Base-by-base conservation (phyloP, 1,140 invertebrate species). In the Drosophila sechellia region DNA sequence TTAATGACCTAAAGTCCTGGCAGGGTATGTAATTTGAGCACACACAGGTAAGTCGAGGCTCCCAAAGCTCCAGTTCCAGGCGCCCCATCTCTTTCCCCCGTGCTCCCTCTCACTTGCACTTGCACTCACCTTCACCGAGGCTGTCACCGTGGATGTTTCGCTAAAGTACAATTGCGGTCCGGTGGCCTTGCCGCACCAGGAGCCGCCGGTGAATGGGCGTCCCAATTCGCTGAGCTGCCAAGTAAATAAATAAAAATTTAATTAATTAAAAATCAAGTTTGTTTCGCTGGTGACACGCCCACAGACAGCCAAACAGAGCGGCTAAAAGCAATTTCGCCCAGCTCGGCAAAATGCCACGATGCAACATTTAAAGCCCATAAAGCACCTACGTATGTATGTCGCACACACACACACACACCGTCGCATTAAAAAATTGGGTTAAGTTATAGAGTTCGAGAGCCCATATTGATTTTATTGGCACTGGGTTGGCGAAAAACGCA, bases 101-200 rank as follows among this genome's bases (percentile, higher is more conserved):
- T 17, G 6, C 10, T 8, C n/a, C 15, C 15, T 48, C 73, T 43
- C 55, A n/a, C 74, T 48, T 34, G 17, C 50, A 35, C 45, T 56
- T 43, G 12, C 53, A 58, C 90, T 91, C 77, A 92, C 92, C 90
- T 95, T 95, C 13, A 97, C 94, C 11, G 96, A 96, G 0, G 95
- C 95, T 11, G 96, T 96, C 40, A 97, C 95, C 3, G 96, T 97
- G 60, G 95, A 95, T 37, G 96, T 96, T 93, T 97, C 96, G 85
- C 96, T 96, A 93, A 96, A 97, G 92, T 97, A 97, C n/a, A 96
- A 95, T 42, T 96, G 95, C 34, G 95, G 94, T 46, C 95, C 95
- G 3, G 95, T 94, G 12, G 96, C 95, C 25, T 94, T 93, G 22
- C 96, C 96, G 81, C 96, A 97, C 96, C 96, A 97, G 3, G 95